phyloP scores from a whole-genome alignment of 2,888 invertebrate species.

The Amphipyra berbera region DNA sequence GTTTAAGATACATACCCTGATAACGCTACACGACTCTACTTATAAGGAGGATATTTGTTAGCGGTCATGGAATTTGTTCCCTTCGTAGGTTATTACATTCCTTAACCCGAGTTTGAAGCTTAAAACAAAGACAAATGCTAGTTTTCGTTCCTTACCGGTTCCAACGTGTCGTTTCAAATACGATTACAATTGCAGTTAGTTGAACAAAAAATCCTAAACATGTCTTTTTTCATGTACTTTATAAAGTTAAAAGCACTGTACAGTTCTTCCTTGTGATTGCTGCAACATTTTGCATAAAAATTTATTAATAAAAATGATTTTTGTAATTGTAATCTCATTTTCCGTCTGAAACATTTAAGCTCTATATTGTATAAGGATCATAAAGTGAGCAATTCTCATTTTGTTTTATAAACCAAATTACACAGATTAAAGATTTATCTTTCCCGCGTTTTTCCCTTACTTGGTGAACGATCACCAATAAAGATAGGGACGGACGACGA shows the following conservation, averaged over 20 bases:
- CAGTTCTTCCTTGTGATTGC: background rate
- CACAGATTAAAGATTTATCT: constrained; percentile 41
- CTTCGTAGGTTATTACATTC: constrained; percentile 7
- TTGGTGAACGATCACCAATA: constrained; percentile 44
- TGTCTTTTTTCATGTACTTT: background rate
- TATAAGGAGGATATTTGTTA: constrained; percentile 54
- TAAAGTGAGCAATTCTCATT: no score
- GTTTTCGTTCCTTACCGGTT: no score
- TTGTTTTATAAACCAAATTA: background rate
- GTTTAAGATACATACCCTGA: constrained; percentile 73
- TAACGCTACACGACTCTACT: constrained; percentile 64
- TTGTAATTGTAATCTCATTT: background rate
- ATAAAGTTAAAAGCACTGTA: background rate
- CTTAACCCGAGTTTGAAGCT: constrained; percentile 7
- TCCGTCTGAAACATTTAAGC: background rate
- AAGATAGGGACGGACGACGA: constrained; percentile 28
- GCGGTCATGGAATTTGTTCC: constrained; percentile 34
- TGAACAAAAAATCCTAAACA: no score
- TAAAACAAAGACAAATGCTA: background rate
- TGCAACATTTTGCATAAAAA: background rate
- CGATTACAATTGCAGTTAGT: no score
- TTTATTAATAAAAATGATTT: background rate
- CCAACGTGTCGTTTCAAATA: no score
- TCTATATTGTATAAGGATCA: background rate
- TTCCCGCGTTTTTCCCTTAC: constrained; percentile 26